These are phyloP conservation scores for Heliothis subflexa DNA, from an alignment of 1,140 invertebrate species.

Conservation along the genomic window DNA sequence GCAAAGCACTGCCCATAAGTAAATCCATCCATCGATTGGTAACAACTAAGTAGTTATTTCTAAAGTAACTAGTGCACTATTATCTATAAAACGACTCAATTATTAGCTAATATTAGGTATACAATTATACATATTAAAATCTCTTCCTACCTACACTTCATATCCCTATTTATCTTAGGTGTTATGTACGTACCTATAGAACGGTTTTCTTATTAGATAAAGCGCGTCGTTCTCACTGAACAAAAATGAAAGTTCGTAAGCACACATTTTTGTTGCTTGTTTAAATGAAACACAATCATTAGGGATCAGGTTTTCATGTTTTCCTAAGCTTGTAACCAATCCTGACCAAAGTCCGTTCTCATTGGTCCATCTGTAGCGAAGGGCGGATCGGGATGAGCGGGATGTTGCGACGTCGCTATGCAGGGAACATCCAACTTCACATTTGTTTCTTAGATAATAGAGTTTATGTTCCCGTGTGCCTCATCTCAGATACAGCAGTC, in stretches of 20 bases:
- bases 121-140: no score
- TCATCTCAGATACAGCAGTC: slow-evolving; percentile 61
- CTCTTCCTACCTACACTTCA: no score
- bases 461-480: slow-evolving; percentile 60
- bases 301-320: slow-evolving; percentile 66
- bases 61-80: no score
- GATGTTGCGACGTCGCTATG: slow-evolving; percentile 63
- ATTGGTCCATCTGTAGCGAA: slow-evolving; percentile 63
- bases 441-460: slow-evolving; percentile 63
- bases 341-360: slow-evolving; percentile 45
- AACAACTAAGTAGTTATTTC: no score
- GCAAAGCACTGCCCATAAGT: no score
- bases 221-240: background rate
- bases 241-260: slow-evolving; percentile 5
- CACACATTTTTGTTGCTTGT: slow-evolving; percentile 49
- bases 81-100: no score
- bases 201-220: no score
- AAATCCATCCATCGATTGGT: no score
- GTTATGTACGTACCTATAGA: no score
- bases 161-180: no score
- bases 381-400: slow-evolving; percentile 69
- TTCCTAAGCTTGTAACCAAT: slow-evolving; percentile 77
- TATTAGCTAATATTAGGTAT: no score
- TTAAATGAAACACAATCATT: slow-evolving; percentile 67
- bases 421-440: slow-evolving; percentile 58